Conservation (phyloP, 1,140 invertebrate genomes). For the Scaptomyza graminum region DNA sequence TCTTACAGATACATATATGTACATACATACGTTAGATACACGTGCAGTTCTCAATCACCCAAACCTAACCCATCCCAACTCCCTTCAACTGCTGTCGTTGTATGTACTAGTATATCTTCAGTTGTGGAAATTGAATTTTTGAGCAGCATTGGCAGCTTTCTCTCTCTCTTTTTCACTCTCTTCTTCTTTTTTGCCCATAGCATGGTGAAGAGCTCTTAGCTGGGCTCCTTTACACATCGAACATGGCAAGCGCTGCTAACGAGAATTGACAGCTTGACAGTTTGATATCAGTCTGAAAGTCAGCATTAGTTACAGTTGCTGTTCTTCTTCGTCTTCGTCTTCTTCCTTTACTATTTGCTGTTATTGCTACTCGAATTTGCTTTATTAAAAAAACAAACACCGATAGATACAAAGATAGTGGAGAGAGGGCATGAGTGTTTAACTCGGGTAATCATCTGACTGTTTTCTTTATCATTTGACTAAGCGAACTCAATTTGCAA, state of each 20-base stretch:
- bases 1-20: conserved; percentile 19
- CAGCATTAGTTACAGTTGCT: conserved; percentile 77
- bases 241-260: conserved; percentile 64
- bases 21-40: conserved; percentile 10
- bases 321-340: neutral
- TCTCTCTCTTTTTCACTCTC: conserved; percentile 11
- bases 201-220: neutral
- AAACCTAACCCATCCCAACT: neutral
- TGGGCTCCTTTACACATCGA: conserved; percentile 18
- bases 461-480: conserved; percentile 18
- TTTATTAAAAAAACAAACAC: conserved; percentile 66
- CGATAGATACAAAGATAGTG: too few species aligned
- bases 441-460: neutral
- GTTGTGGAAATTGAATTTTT: conserved; percentile 79
- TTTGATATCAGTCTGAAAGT: conserved; percentile 77
- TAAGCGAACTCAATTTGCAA: conserved; percentile 69
- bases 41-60: conserved; percentile 10
- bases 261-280: conserved; percentile 80
- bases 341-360: neutral
- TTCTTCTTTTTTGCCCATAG: neutral
- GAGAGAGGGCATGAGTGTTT: neutral
- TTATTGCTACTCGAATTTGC: conserved; percentile 45
- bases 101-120: conserved; percentile 65
- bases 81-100: conserved; percentile 16
- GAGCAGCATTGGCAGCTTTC: conserved; percentile 59